Base-by-base conservation (phyloP, 2,113 vertebrate genomes). In the Hyla sarda region DNA sequence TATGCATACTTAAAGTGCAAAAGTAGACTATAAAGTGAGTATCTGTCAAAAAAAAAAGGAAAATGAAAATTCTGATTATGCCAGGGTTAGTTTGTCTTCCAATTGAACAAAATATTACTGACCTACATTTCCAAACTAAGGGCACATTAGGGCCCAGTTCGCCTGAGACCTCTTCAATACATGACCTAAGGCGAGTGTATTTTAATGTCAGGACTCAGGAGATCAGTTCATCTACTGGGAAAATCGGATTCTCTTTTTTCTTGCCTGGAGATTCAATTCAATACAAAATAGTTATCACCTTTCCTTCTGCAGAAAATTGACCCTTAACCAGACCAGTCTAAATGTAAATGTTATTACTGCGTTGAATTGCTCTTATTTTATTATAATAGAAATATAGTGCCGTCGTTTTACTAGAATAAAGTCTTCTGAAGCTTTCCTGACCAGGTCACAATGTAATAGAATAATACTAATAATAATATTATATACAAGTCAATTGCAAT, bases 251-350 rank as follows among this genome's bases (percentile, higher is more conserved):
- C 19, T 71, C 19, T 23, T 71, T 69, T 65, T 67, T 67, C 13
- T 41, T 71, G 17, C 67, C 34, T 41, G 19, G 21, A 41, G 67
- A 71, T 41, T 71, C 67, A 71, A 71, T 71, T 71, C 34, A 71
- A 71, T 41, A 71, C 67, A 71, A 71, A 71, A 71, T 23, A 71
- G 67, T 71, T 71, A 41, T 71, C 67, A 71, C 67, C 34, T 71
- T 71, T 41, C 41, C 67, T 71, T 71, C 34, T 21, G 19, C 32
- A 41, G 67, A 71, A 71, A 71, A 71, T 41, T 71, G 67, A 71
- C 67, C 67, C 34, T 41, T 71, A 71, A 71, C 67, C 67, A 71
- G 19, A 23, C 32, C 67, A 71, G 67, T 71, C 67, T 71, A 71
- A 71, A 71, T 71, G 67, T 71, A 71, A 71, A 71, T 71, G 67